phyloP scores from a whole-genome alignment of 2,888 invertebrate genomes.

The Apotomis turbidana region DNA sequence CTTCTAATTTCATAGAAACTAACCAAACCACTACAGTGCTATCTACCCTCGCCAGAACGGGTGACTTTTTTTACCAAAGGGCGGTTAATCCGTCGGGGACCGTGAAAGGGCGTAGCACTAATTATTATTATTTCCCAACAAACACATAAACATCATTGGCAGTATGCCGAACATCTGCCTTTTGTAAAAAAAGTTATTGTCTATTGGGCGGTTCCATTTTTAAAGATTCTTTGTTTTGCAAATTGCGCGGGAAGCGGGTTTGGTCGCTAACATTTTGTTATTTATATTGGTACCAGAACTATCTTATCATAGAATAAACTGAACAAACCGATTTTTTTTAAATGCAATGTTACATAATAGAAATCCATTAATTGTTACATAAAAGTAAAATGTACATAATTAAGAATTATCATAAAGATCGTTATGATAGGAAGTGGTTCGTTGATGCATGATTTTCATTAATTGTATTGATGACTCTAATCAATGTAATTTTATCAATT shows the following conservation, averaged over 20 bases:
- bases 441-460: background rate
- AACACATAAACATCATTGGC: constrained; percentile 47
- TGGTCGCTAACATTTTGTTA: background rate
- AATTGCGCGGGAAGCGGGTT: constrained; percentile 30
- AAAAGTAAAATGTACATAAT: background rate
- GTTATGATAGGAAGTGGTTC: background rate
- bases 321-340: background rate
- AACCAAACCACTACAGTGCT: constrained; percentile 56
- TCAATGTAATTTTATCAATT: background rate
- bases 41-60: constrained; percentile 63
- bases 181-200: constrained; percentile 53
- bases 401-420: background rate
- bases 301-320: background rate
- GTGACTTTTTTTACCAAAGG: constrained; percentile 57
- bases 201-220: constrained; percentile 47
- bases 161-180: constrained; percentile 71
- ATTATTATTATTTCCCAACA: constrained; percentile 60
- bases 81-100: constrained; percentile 50
- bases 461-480: background rate
- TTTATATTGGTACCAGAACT: constrained; percentile 1
- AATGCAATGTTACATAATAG: background rate
- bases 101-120: constrained; percentile 56
- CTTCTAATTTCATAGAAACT: constrained; percentile 49
- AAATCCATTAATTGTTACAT: background rate
- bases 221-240: constrained; percentile 37